Evolutionary conservation across 2,113 vertebrate species (phyloP), one percentile per base, ranked within the genome.

Genomic region (Etheostoma spectabile): DNA sequence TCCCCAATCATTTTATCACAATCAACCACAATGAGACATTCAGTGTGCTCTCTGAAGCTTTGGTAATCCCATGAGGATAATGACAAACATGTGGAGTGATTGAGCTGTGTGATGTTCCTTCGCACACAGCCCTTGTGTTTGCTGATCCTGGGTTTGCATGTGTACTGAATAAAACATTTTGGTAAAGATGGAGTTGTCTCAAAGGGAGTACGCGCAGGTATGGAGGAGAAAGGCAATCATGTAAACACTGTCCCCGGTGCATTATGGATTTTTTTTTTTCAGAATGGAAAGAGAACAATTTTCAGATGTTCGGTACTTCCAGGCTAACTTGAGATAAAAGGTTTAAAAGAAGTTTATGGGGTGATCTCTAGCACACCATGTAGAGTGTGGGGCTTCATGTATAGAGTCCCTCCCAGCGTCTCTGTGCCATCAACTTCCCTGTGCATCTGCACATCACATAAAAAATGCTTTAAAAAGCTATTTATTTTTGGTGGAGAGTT

Each of bases 101-200:
- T 2, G 60, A 52, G 46, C 33, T 16, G 60, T 30, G 22, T 53
- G n/a, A 3, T 16, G 1, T 22, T 52, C n/a, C 22, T 21, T 6
- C 0, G 1, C 5, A 57, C 16, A 19, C 3, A 8, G n/a, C 53
- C 62, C 30, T 53, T 4, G 18, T 81, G 48, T 82, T 80, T 60
- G 63, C 57, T 48, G 42, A 30, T 45, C n/a, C 22, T 7, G 59
- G 30, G 57, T 75, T 42, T 63, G 38, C 24, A 38, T 27, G 21
- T 68, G 35, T 48, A 27, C 27, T 75, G 72, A 82, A 82, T 82
- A 76, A 75, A 82, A 63, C 72, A 75, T 75, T 72, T 48, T 13
- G 18, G 10, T 56, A 45, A 62, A n/a, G n/a, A n/a, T n/a, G n/a
- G n/a, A n/a, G n/a, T n/a, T n/a, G n/a, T n/a, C n/a, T n/a, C n/a